phyloP scores from a whole-genome alignment of 2,113 vertebrate genomes.

The Columbina picui region DNA sequence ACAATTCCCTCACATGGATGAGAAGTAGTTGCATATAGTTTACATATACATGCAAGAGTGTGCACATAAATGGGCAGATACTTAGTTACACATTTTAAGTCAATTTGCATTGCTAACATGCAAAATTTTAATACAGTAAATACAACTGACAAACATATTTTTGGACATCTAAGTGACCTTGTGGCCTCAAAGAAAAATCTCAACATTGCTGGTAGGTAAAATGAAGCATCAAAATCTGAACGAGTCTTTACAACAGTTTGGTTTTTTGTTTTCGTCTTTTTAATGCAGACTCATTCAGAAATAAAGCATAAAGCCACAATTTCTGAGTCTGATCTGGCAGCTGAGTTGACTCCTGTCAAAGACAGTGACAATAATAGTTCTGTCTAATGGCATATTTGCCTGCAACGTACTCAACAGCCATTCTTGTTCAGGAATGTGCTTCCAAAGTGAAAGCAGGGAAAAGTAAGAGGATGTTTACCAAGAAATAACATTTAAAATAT shows the following conservation, averaged over 20 bases:
- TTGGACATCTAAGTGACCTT: not conserved
- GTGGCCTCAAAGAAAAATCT: not conserved
- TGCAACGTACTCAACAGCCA: not conserved
- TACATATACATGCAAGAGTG: not conserved
- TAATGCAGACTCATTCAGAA: not conserved
- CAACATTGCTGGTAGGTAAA: not conserved
- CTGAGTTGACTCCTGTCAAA: not conserved
- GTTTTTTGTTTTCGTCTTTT: no score
- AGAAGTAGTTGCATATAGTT: not conserved
- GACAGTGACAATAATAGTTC: not conserved
- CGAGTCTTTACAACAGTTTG: not conserved
- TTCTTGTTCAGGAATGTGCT: not conserved
- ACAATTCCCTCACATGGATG: not conserved
- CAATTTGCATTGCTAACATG: not conserved
- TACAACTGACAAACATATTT: not conserved
- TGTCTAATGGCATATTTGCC: not conserved
- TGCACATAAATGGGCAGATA: not conserved
- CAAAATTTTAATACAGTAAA: not conserved
- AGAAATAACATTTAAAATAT: not conserved
- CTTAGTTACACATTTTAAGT: not conserved
- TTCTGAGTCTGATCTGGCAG: not conserved
- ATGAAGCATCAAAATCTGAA: not conserved
- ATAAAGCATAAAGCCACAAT: not conserved
- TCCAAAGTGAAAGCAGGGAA: not conserved
- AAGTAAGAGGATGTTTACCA: not conserved